Evolutionary conservation across 2,888 invertebrate species (phyloP).

Genomic region (Stratiomys singularior): DNA sequence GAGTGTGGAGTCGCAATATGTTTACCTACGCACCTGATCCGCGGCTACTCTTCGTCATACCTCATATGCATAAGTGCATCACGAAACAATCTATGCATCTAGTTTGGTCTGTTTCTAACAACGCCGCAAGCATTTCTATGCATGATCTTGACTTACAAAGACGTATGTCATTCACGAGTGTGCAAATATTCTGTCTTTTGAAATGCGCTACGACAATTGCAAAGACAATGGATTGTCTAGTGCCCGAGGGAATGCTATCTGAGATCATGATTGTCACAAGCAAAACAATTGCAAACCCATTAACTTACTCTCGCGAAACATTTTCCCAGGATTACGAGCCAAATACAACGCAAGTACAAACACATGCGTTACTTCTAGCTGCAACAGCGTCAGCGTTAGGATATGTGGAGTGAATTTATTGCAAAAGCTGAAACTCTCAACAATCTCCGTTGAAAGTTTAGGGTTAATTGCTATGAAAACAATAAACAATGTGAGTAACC

Average conservation of each 20-base stretch:
- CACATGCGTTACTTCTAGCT: background rate
- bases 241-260: background rate
- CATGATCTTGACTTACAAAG: conserved; percentile 26
- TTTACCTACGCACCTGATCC: background rate
- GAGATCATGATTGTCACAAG: background rate
- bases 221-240: conserved; percentile 5
- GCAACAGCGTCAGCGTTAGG: background rate
- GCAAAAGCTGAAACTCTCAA: background rate
- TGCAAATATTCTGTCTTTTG: too few relatives aligned
- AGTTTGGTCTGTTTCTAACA: background rate
- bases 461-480: background rate
- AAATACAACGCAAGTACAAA: background rate
- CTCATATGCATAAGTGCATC: background rate
- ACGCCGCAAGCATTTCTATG: background rate
- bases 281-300: conserved; percentile 17
- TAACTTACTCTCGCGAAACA: background rate
- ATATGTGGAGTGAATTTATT: background rate
- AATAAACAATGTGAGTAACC: conserved; percentile 10
- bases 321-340: conserved; percentile 18
- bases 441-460: background rate
- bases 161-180: background rate
- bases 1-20: background rate
- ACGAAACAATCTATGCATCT: too few relatives aligned
- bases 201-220: too few relatives aligned
- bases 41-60: background rate